Evolutionary conservation across 1,140 invertebrate genomes (phyloP), one percentile per base, ranked within the genome.

Genomic region (Cyclina sinensis): DNA sequence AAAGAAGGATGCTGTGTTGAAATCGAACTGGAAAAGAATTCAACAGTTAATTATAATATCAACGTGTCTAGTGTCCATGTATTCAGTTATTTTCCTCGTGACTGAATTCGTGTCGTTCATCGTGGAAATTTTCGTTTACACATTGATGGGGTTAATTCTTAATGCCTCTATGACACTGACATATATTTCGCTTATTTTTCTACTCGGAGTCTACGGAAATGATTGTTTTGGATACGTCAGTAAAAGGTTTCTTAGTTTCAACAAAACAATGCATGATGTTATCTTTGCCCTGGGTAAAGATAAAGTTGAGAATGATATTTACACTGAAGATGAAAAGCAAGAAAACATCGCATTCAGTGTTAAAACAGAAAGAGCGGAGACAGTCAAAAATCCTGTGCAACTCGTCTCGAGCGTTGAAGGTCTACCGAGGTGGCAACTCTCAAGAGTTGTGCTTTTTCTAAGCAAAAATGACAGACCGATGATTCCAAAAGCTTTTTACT

Each of bases 101-200:
- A 78, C 87, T 0, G 91, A 92, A 82, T 90, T 90, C 59, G 39
- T 91, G 16, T 86, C 87, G 7, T 91, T 82, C 57, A 37, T 91
- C 7, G 90, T 91, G 0, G 91, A 92, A 59, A 80, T 92, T 32
- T 32, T 90, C 16, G 85, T 87, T 5, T 91, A 91, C 62, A 92
- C 91, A 5, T 78, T 91, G 54, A 91, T 92, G 90, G 91, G 91
- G 11, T 27, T 91, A 16, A 91, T 92, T 51, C 70, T 92, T 0
- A 90, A 92, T 87, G 90, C 91, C 1, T 70, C 74, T 14, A 86
- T 68, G 4, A 57, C 88, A 27, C 48, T 92, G 37, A 89, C 68
- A 0, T 91, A 90, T 43, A 39, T 91, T 11, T 89, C 89, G 11
- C 86, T 92, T 7, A 62, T 89, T 16, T 86, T 90, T 30, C 70